Percentiles rank a stretch among this genome's conserved stretches.
Conservation (phyloP, 2,888 invertebrate genomes). For the Nomada ferruginata region DNA sequence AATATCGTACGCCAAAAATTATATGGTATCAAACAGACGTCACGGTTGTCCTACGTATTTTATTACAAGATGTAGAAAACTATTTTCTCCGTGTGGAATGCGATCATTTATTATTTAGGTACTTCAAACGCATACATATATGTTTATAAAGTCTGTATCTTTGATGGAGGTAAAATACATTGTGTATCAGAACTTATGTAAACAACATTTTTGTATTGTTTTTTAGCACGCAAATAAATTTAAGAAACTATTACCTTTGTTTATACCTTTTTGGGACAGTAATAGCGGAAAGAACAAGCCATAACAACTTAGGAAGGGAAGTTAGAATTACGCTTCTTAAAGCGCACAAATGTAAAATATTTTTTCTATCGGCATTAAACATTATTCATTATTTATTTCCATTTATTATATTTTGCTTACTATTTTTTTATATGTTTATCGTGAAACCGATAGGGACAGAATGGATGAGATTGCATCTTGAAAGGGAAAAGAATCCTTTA, state of each 20-base stretch:
- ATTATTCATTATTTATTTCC: conserved; percentile 4
- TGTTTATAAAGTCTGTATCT: not conserved
- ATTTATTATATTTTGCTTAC: not conserved
- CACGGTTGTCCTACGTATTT: conserved; percentile 74
- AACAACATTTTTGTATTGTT: conserved; percentile 19
- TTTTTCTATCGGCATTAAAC: conserved; percentile 1
- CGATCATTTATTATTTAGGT: conserved; percentile 78
- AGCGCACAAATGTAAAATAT: conserved; percentile 76
- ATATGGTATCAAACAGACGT: conserved; percentile 79
- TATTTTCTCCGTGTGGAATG: conserved; percentile 75
- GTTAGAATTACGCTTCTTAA: conserved; percentile 77
- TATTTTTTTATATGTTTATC: conserved; percentile 1
- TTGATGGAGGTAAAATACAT: too few species aligned
- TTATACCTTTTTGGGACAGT: conserved; percentile 79
- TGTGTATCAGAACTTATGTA: not conserved
- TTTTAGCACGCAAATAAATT: conserved; percentile 73
- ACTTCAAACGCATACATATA: conserved; percentile 17
- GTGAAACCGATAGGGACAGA: conserved; percentile 62
- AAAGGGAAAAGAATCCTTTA: conserved; percentile 64
- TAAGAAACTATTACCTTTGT: conserved; percentile 72
- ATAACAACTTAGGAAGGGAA: conserved; percentile 77
- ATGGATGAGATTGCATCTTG: conserved; percentile 77
- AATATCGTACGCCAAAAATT: conserved; percentile 72
- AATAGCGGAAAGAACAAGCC: conserved; percentile 74
- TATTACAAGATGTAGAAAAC: conserved; percentile 75